Percentiles rank a stretch among this genome's conserved stretches.
Conservation (phyloP, 2,888 invertebrate genomes). For the Dyspetes luteomarginatus region DNA sequence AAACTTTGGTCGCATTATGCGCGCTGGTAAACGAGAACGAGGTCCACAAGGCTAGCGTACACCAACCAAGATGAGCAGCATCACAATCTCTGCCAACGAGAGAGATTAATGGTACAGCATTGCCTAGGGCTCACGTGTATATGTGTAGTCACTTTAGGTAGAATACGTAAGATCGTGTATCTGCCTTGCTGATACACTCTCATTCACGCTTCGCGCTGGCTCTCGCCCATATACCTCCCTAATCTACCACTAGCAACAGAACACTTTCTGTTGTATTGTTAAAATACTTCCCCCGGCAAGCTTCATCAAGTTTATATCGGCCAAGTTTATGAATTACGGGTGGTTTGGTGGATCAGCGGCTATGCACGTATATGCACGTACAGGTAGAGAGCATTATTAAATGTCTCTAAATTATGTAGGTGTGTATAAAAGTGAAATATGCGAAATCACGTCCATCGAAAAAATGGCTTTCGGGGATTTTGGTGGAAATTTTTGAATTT, state of each 20-base stretch:
- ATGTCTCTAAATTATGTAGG: too few species aligned
- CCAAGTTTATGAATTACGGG: constrained; percentile 45
- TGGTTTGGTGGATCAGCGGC: constrained; percentile 6
- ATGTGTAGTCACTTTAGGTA: constrained; percentile 32
- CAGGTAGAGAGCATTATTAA: too few species aligned
- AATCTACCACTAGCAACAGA: constrained; percentile 44
- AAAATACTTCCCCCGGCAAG: constrained; percentile 60
- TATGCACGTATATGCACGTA: background rate
- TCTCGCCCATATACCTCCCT: constrained; percentile 32
- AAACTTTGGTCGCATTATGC: constrained; percentile 81
- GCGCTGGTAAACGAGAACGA: constrained; percentile 55
- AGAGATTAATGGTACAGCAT: constrained; percentile 72
- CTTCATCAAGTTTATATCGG: constrained; percentile 46
- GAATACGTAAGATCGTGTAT: constrained; percentile 42
- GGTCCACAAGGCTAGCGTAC: constrained; percentile 37
- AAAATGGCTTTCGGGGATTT: too few species aligned
- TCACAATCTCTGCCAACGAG: constrained; percentile 64
- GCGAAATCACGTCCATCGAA: too few species aligned
- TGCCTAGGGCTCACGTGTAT: constrained; percentile 31
- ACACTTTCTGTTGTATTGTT: constrained; percentile 62
- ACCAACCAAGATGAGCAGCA: background rate
- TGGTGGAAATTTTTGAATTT: too few species aligned
- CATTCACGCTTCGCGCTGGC: constrained; percentile 47
- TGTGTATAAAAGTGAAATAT: too few species aligned
- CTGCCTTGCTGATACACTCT: constrained; percentile 36